These are phyloP conservation scores for Panthera tigris DNA, from an alignment of 2,113 vertebrate species.

Conservation along the genomic window DNA sequence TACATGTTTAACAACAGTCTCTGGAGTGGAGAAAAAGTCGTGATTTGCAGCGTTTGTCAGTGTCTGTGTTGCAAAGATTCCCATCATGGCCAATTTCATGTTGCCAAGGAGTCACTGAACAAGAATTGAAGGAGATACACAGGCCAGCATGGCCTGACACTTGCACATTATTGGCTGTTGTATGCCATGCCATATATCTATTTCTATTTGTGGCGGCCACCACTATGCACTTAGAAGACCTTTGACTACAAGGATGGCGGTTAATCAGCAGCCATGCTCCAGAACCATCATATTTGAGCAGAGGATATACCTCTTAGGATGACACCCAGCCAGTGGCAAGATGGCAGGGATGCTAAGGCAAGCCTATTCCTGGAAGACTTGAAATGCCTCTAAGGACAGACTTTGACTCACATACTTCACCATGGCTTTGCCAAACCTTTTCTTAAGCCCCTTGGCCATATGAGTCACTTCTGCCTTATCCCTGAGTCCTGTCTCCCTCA, in stretches of 20 bases:
- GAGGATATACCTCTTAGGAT: background rate
- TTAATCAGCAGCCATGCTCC: background rate
- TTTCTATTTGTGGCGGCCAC: background rate
- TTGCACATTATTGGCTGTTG: too few species aligned
- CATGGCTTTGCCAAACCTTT: background rate
- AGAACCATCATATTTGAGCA: background rate
- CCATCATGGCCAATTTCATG: background rate
- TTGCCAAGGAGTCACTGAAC: background rate
- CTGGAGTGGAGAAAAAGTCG: background rate
- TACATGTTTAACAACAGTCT: background rate
- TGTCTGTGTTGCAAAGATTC: background rate
- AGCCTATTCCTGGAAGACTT: background rate
- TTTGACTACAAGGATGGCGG: background rate
- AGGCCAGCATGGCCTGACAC: background rate
- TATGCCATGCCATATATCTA: background rate
- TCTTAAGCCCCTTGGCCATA: background rate
- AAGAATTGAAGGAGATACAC: background rate
- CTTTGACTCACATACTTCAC: background rate
- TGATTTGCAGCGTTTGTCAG: background rate
- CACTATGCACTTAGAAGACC: background rate
- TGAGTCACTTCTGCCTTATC: background rate
- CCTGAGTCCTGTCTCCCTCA: background rate
- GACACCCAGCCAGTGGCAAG: background rate
- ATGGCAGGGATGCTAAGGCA: background rate
- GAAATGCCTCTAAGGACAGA: background rate